Base-by-base conservation (phyloP, 2,797 vertebrate species). In the Enoplosus armatus region DNA sequence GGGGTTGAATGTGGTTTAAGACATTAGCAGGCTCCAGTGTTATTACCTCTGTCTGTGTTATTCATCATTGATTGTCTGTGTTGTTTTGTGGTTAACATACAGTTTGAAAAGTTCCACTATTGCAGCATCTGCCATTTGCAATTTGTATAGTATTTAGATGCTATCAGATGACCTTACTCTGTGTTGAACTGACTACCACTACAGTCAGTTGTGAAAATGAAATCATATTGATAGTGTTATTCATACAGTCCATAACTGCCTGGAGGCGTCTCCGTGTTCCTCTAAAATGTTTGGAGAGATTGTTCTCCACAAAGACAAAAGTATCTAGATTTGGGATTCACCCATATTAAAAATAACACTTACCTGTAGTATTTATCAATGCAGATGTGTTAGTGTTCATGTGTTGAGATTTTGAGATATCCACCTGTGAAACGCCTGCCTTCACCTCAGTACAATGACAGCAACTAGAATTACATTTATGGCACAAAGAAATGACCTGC, bases 31-130 rank as follows among this genome's bases (percentile, higher is more conserved):
- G 35, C 41, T 51, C 43, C 63, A 50, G 3, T 58, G 16, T 69
- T 24, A 53, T 83, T 39, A 43, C 26, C 45, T 18, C 43, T 37
- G 64, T 53, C 53, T 83, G 58, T 63, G 43, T 59, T 58, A 26
- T 75, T 70, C 37, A 51, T 59, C 61, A 56, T 6, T 63, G 18
- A 58, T 58, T 51, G 9, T 48, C 20, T 50, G 9, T 31, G 16
- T 58, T 59, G 24, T 33, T 35, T 37, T 24, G 18, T 24, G 43
- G 11, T 35, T 22, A 50, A 47, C 1, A 7, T 16, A 12, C 64
- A 20, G 33, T 41, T 53, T 73, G 4, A 20, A 54, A 33, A 45
- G 27, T 18, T 63, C 37, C 69, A 70, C 12, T 56, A 18, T 33
- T 33, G 9, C 6, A n/a, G 50, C 5, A 0, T 53, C 31, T 27